Evolutionary conservation across 2,888 invertebrate genomes (phyloP), one percentile per base, ranked within the genome.

Genomic region (Ennomos fuscantarius): DNA sequence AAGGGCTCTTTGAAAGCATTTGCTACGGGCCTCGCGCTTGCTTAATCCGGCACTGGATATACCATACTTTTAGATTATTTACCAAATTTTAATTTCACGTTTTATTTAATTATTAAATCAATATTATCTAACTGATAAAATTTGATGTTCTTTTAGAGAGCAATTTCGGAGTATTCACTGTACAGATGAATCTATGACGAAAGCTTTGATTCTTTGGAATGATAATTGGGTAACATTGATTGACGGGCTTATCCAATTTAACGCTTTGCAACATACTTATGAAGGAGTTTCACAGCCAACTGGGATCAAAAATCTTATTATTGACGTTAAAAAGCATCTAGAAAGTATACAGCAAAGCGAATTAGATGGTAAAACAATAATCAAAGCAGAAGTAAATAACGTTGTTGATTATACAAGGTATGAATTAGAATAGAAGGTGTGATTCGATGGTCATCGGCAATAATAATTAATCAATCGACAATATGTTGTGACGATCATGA

Each of bases 181-280:
- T 9, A 62, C 70, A 0, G 74, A 82, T 43, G 51, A 65, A 8
- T 65, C 76, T 1, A 54, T 84, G 8, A 79, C 76, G 0, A 68
- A 75, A 39, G 93, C 89, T 31, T 60, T 79, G 44, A 65, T 94
- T 5, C 72, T 80, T 36, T 97, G 96, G 96, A 90, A 93, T 13
- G 93, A 94, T 50, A 96, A 96, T 78, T 98, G 97, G 97, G 94
- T 95, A 0, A 94, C 96, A 2, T 95, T 96, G 68, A 90, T 98
- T 70, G 97, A 98, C 80, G 95, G 95, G 0, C 94, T 98, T 93
- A 82, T 98, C 10, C 98, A 98, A 84, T 93, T 96, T 55, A 92
- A 94, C 48, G 91, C 95, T n/a, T 73, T 96, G n/a, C 93, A 93
- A 33, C 87, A 93, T 43, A 87, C 93, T 10, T 87, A 94, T 1